These are phyloP conservation scores for Vanessa tameamea DNA, from an alignment of 1,140 invertebrate genomes.

Conservation along the genomic window DNA sequence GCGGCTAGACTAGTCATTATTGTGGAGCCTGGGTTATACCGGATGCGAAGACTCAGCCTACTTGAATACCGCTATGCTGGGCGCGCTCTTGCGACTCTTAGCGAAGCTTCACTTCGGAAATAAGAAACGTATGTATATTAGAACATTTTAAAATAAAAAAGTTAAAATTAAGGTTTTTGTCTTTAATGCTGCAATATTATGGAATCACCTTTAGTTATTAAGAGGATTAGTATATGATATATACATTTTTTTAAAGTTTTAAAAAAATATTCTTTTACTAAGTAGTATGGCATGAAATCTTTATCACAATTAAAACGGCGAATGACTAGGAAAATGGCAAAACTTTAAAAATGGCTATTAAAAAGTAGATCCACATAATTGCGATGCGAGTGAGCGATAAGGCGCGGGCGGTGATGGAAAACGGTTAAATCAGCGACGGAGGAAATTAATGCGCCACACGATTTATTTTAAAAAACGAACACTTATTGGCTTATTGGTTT, in stretches of 20 bases:
- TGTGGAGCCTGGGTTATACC: slow-evolving; percentile 58
- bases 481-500: slow-evolving; percentile 9
- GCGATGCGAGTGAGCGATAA: slow-evolving; percentile 14
- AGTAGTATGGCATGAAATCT: background rate
- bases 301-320: background rate
- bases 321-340: slow-evolving; percentile 7
- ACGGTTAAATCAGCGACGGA: slow-evolving; percentile 15
- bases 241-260: background rate
- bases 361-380: slow-evolving; percentile 16
- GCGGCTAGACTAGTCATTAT: slow-evolving; percentile 66
- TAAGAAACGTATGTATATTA: slow-evolving; percentile 40
- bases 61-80: slow-evolving; percentile 26
- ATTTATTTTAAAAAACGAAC: slow-evolving; percentile 8
- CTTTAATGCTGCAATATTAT: too few relatives aligned
- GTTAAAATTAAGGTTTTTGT: too few relatives aligned
- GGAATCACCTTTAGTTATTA: too few relatives aligned
- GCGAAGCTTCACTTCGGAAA: slow-evolving; percentile 19
- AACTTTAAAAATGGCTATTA: slow-evolving; percentile 13
- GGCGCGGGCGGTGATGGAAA: slow-evolving; percentile 10
- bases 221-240: too few relatives aligned
- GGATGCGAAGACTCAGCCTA: slow-evolving; percentile 50
- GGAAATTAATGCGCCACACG: slow-evolving; percentile 13
- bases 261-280: background rate
- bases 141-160: background rate
- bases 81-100: slow-evolving; percentile 12